phyloP scores from a whole-genome alignment of 1,140 invertebrate genomes.

The Leptinotarsa undecemlineata region DNA sequence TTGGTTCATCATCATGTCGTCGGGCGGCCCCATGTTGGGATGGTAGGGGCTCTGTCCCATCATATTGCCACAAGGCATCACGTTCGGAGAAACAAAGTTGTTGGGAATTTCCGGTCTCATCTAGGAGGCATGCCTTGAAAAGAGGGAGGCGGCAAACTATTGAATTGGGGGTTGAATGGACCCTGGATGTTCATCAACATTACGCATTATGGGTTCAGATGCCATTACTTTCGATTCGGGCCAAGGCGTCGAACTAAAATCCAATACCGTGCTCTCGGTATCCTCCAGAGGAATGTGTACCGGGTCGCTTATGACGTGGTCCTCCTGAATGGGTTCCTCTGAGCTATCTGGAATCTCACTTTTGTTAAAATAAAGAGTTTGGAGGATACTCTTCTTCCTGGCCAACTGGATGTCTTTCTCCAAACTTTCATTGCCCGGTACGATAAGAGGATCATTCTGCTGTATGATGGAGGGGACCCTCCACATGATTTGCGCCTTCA shows the following conservation, averaged over 20 bases:
- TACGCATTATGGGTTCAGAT: constrained; percentile 52
- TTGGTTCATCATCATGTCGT: constrained; percentile 47
- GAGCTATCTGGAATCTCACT: constrained; percentile 85
- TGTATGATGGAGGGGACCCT: constrained; percentile 70
- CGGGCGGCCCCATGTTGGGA: constrained; percentile 51
- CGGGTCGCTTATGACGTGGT: constrained; percentile 74
- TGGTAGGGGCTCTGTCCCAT: constrained; percentile 35
- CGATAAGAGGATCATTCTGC: constrained; percentile 65
- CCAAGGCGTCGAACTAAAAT: constrained; percentile 75
- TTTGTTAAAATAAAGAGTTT: constrained; percentile 81
- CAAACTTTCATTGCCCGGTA: constrained; percentile 77
- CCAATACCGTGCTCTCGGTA: constrained; percentile 75
- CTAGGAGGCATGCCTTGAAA: no score
- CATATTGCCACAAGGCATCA: constrained; percentile 31
- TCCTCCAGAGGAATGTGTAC: constrained; percentile 87
- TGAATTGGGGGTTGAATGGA: constrained; percentile 42
- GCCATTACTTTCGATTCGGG: constrained; percentile 75
- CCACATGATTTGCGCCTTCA: constrained; percentile 77
- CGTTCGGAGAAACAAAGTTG: no score
- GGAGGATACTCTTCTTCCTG: constrained; percentile 79
- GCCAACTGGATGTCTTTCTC: constrained; percentile 86
- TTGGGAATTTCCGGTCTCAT: no score
- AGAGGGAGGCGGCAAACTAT: constrained; percentile 41
- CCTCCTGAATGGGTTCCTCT: constrained; percentile 83
- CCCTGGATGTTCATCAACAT: no score